Percentiles rank a stretch among this genome's conserved stretches.
phyloP scores from a whole-genome alignment of 2,113 vertebrate genomes.

The Notarius lentiginosus region DNA sequence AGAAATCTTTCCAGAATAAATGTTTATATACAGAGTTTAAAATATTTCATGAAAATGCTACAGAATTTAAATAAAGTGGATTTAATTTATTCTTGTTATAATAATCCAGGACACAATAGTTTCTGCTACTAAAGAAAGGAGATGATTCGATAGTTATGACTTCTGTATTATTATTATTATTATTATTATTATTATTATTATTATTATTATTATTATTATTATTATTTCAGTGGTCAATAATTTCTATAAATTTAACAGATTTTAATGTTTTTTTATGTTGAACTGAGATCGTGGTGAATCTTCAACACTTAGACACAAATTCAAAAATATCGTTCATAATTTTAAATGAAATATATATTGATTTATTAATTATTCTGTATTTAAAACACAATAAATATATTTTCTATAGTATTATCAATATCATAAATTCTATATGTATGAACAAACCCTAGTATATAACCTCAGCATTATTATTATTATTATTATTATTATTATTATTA shows the following conservation, averaged over 20 bases:
- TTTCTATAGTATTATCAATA: neutral
- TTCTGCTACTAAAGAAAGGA: neutral
- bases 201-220: neutral
- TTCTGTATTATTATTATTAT: neutral
- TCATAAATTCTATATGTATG: neutral
- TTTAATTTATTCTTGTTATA: neutral
- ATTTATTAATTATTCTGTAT: neutral
- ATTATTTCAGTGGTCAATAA: neutral
- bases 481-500: neutral
- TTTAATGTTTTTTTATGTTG: neutral
- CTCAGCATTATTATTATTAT: neutral
- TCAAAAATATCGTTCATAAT: neutral
- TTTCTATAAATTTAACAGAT: neutral
- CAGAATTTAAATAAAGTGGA: neutral
- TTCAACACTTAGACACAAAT: neutral
- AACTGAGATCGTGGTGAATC: neutral
- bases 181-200: constrained; percentile 11
- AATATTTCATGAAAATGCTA: neutral
- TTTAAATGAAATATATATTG: too few relatives aligned
- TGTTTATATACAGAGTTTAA: neutral
- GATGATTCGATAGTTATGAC: neutral
- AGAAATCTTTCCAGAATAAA: neutral
- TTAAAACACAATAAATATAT: neutral
- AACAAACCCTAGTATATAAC: neutral
- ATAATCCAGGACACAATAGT: neutral